Evolutionary conservation across 2,797 vertebrate genomes (phyloP).

Genomic region (Pampus argenteus): DNA sequence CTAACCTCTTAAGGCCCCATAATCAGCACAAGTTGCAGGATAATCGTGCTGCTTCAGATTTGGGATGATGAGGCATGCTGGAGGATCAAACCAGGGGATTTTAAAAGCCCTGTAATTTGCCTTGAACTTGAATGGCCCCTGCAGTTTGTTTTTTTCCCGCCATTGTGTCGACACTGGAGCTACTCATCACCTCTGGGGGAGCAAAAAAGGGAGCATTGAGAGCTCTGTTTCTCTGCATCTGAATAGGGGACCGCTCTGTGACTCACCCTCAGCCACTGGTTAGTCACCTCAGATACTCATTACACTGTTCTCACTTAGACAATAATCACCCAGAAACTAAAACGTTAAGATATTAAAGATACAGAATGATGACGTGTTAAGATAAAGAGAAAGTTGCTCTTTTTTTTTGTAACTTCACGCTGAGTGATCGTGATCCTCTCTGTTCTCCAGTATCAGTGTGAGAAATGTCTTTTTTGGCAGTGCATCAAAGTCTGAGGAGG

Average conservation of each 20-base stretch:
- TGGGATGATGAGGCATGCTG: constrained; percentile 30
- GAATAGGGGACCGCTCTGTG: constrained; percentile 46
- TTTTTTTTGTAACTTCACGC: constrained; percentile 33
- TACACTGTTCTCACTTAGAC: constrained; percentile 49
- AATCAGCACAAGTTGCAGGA: constrained; percentile 28
- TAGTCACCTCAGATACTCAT: constrained; percentile 73
- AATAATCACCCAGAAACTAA: constrained; percentile 37
- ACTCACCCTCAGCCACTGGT: constrained; percentile 52
- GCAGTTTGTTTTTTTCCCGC: constrained; percentile 44
- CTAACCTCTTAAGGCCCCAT: constrained; percentile 4
- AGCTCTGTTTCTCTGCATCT: constrained; percentile 31
- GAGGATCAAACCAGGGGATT: constrained; percentile 40
- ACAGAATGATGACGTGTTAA: constrained; percentile 30
- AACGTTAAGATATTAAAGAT: constrained; percentile 25
- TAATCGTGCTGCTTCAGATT: constrained; percentile 33
- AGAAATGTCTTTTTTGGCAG: constrained; percentile 62
- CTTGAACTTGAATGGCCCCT: constrained; percentile 35
- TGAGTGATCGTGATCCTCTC: constrained; percentile 39
- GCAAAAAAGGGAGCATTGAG: constrained; percentile 39
- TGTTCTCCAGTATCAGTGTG: constrained; percentile 57
- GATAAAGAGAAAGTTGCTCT: constrained; percentile 19
- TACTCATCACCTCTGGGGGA: constrained; percentile 67
- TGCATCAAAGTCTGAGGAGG: constrained; percentile 56
- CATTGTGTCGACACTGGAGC: constrained; percentile 61
- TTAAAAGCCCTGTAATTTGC: constrained; percentile 54